A percentile compares a stretch with the other conserved stretches of the same genome.
Conservation (phyloP, 1,140 invertebrate species). For the Cotesia vestalis region DNA sequence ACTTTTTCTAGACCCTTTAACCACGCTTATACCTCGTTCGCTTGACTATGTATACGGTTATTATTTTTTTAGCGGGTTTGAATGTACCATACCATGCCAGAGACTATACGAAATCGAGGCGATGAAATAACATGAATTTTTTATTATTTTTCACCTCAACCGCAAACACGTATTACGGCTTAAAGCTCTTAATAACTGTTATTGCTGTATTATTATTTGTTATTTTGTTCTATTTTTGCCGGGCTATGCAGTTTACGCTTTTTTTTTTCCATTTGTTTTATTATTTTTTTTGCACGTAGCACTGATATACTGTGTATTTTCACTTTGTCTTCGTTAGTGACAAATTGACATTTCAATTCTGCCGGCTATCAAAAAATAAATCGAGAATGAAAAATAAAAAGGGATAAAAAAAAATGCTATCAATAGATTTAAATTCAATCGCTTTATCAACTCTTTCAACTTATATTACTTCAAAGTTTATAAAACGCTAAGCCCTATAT, state of each 20-base stretch:
- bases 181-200: slow-evolving; percentile 7
- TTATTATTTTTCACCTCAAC: slow-evolving; percentile 1
- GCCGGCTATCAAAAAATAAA: not conserved
- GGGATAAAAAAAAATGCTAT: slow-evolving; percentile 2
- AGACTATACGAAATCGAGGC: not conserved
- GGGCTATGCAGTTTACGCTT: not conserved
- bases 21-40: not conserved
- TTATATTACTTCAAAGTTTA: not conserved
- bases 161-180: not conserved
- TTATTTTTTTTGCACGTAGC: too few species aligned
- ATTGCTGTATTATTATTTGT: not conserved
- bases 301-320: not conserved
- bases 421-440: slow-evolving; percentile 25
- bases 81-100: too few species aligned
- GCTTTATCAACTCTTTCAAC: slow-evolving; percentile 12
- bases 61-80: slow-evolving; percentile 4
- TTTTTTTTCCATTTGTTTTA: too few species aligned
- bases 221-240: not conserved
- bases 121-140: slow-evolving; percentile 12
- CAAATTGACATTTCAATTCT: slow-evolving; percentile 7
- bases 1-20: not conserved
- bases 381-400: slow-evolving; percentile 10
- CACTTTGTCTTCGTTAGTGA: not conserved
- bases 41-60: slow-evolving; percentile 2
- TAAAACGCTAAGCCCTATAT: not conserved